These are phyloP conservation scores for Raphicerus campestris DNA, from an alignment of 2,113 vertebrate genomes.

Conservation along the genomic window DNA sequence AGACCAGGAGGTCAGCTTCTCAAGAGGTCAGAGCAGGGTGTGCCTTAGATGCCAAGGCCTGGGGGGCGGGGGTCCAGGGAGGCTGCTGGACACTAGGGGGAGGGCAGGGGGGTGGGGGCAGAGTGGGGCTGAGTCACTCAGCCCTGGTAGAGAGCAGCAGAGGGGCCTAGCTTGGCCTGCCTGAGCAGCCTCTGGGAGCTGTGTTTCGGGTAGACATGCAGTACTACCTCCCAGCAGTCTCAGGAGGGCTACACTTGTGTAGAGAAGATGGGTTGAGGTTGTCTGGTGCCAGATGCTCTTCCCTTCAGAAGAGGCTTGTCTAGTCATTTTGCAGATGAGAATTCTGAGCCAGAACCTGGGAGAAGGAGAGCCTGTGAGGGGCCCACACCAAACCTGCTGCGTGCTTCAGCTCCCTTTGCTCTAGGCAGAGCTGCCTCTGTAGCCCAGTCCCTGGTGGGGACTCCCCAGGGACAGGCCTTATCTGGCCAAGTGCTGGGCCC, in stretches of 20 bases:
- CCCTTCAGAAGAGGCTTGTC: background rate
- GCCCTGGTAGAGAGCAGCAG: background rate
- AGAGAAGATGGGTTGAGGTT: background rate
- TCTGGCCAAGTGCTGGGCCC: background rate
- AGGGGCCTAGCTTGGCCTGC: background rate
- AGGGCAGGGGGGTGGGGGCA: background rate
- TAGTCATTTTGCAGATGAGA: background rate
- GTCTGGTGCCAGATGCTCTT: background rate
- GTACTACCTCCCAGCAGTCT: background rate
- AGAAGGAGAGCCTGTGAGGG: background rate
- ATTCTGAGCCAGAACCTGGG: background rate
- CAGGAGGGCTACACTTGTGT: background rate
- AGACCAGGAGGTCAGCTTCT: slow-evolving; percentile 11
- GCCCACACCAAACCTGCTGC: background rate
- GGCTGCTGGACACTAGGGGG: background rate
- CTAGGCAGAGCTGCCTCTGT: background rate
- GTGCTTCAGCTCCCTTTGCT: background rate
- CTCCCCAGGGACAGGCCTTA: background rate
- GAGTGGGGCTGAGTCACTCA: slow-evolving; percentile 21
- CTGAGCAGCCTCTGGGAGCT: background rate
- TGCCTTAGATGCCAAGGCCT: background rate
- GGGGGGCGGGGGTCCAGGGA: background rate
- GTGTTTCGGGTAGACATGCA: background rate
- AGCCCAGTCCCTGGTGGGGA: background rate
- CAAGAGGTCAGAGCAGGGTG: background rate